Conservation (phyloP, 1,140 invertebrate species). For the Pomacea maculata region DNA sequence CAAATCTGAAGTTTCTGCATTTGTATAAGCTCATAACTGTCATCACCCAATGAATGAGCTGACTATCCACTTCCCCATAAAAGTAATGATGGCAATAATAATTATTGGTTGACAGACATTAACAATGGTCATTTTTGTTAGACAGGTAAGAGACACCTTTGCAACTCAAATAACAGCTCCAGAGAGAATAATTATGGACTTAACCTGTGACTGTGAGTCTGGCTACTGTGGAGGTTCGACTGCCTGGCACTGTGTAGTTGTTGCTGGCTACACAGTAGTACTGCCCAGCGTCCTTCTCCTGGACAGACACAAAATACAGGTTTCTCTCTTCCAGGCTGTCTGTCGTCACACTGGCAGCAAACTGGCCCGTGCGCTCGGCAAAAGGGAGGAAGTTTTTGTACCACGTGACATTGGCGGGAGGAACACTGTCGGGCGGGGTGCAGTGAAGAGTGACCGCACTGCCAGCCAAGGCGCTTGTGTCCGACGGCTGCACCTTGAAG, state of each 20-base stretch:
- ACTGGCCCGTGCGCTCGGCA: constrained; percentile 23
- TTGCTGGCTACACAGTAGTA: constrained; percentile 59
- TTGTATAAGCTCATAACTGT: no score
- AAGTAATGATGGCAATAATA: no score
- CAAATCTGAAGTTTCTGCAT: neutral
- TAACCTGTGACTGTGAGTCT: constrained; percentile 49
- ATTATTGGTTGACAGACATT: no score
- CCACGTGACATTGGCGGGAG: constrained; percentile 51
- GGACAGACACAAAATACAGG: constrained; percentile 46
- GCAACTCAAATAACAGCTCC: no score
- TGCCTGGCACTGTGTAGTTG: constrained; percentile 38
- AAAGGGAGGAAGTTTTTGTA: constrained; percentile 54
- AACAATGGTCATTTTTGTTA: no score
- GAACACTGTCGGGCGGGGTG: constrained; percentile 51
- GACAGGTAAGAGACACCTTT: no score
- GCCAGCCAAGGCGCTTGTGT: constrained; percentile 43
- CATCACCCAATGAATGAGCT: no score
- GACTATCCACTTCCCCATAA: no score
- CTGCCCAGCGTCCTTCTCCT: constrained; percentile 45
- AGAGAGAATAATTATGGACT: neutral
- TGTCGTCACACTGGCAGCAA: constrained; percentile 13
- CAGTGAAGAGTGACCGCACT: constrained; percentile 39
- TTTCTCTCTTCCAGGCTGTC: constrained; percentile 35
- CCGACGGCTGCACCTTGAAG: constrained; percentile 41
- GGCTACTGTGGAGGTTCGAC: constrained; percentile 47